These are phyloP conservation scores for Lissocephala sabroskyi DNA, from an alignment of 2,888 invertebrate genomes.

Conservation along the genomic window DNA sequence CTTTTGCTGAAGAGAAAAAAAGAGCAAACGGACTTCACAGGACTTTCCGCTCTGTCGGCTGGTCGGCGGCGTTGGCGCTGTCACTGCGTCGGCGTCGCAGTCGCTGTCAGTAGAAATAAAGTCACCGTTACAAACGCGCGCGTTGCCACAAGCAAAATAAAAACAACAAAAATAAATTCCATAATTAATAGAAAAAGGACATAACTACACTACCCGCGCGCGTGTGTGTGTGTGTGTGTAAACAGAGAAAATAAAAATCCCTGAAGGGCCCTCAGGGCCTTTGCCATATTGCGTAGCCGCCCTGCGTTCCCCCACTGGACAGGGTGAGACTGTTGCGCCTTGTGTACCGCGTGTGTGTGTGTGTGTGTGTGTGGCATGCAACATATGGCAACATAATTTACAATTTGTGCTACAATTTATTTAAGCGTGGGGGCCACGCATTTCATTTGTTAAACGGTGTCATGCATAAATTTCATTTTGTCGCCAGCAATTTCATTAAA, in stretches of 20 bases:
- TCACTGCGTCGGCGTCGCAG: slow-evolving; percentile 19
- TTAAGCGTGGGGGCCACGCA: background rate
- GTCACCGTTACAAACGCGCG: slow-evolving; percentile 9
- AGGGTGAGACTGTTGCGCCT: no score
- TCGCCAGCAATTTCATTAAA: slow-evolving; percentile 17
- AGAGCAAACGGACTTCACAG: no score
- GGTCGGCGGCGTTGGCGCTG: slow-evolving; percentile 7
- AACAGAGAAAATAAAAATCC: slow-evolving; percentile 1
- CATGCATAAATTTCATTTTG: slow-evolving; percentile 11
- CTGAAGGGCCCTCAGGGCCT: background rate
- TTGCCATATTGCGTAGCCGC: slow-evolving; percentile 9
- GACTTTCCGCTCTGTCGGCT: slow-evolving; percentile 29
- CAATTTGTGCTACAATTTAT: no score
- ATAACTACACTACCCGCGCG: no score
- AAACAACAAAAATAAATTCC: slow-evolving; percentile 8
- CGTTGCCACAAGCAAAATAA: slow-evolving; percentile 23
- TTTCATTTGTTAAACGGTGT: slow-evolving; percentile 3
- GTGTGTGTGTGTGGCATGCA: slow-evolving; percentile 18
- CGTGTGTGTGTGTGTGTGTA: no score
- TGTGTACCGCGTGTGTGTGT: slow-evolving; percentile 8
- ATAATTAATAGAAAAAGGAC: slow-evolving; percentile 6
- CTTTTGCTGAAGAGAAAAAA: no score
- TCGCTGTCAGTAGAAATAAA: slow-evolving; percentile 6
- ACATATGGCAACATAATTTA: slow-evolving; percentile 53
- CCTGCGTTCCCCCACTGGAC: no score